Percentiles rank a stretch among this genome's conserved stretches.
Conservation (phyloP, 2,113 vertebrate species). For the Amia ocellicauda region DNA sequence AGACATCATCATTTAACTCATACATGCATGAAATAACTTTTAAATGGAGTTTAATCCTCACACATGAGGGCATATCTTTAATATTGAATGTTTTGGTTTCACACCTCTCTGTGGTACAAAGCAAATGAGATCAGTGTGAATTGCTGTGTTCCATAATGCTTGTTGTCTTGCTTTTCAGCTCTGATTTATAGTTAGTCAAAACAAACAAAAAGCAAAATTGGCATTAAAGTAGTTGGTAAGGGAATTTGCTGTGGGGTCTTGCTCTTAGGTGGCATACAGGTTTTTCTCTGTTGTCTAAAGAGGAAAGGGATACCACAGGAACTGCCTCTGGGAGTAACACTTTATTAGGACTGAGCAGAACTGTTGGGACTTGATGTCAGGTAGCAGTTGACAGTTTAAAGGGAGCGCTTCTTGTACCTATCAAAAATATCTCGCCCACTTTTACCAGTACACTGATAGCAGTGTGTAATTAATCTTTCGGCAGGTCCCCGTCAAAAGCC, state of each 20-base stretch:
- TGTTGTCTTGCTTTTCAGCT: no score
- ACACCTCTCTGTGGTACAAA: no score
- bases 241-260: not conserved
- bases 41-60: no score
- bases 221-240: no score
- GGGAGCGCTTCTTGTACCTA: not conserved
- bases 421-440: not conserved
- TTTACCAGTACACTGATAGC: slow-evolving; percentile 1
- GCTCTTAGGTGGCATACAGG: not conserved
- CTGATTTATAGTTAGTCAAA: no score
- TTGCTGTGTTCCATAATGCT: no score
- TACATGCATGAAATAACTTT: no score
- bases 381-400: slow-evolving; percentile 6
- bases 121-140: no score
- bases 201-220: no score
- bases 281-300: not conserved
- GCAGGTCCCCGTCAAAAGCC: not conserved
- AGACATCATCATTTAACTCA: no score
- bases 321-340: not conserved
- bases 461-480: slow-evolving; percentile 3
- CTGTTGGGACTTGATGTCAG: not conserved
- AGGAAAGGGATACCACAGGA: not conserved
- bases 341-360: not conserved
- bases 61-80: no score
- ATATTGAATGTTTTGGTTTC: no score